Percentiles rank a stretch among this genome's conserved stretches.
Conservation (phyloP, 1,140 invertebrate genomes). For the Rhizoglyphus robini region DNA sequence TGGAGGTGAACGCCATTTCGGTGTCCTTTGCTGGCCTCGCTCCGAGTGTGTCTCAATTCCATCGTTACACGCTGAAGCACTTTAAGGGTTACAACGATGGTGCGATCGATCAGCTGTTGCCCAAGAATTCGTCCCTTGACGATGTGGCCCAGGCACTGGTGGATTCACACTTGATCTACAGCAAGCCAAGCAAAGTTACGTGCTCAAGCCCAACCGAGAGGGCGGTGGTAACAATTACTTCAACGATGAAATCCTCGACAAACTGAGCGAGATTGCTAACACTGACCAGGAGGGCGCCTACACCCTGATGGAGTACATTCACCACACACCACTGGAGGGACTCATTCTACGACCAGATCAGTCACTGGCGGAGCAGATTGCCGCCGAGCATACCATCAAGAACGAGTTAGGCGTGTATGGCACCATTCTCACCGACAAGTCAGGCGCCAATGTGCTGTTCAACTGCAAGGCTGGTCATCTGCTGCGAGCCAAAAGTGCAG, state of each 20-base stretch:
- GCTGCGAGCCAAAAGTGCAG: slow-evolving; percentile 68
- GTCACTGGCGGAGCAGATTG: slow-evolving; percentile 45
- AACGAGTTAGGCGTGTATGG: slow-evolving; percentile 92
- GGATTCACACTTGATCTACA: slow-evolving; percentile 26
- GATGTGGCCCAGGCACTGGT: slow-evolving; percentile 56
- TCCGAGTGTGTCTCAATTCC: slow-evolving; percentile 39
- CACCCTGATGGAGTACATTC: slow-evolving; percentile 88
- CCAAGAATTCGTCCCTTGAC: slow-evolving; percentile 55
- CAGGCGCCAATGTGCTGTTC: slow-evolving; percentile 24
- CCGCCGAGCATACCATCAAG: slow-evolving; percentile 45
- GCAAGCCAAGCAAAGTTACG: slow-evolving; percentile 47
- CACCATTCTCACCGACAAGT: slow-evolving; percentile 53
- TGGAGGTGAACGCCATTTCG: slow-evolving; percentile 92
- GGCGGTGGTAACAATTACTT: slow-evolving; percentile 91
- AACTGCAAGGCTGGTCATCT: slow-evolving; percentile 79
- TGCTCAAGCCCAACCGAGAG: slow-evolving; percentile 94
- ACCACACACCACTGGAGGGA: slow-evolving; percentile 59
- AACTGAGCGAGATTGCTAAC: slow-evolving; percentile 45
- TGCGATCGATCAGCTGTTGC: slow-evolving; percentile 44
- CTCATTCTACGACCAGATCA: slow-evolving; percentile 38
- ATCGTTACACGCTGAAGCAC: slow-evolving; percentile 36
- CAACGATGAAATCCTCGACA: slow-evolving; percentile 54
- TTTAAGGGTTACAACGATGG: neutral
- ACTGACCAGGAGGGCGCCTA: slow-evolving; percentile 53
- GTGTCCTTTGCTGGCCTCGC: slow-evolving; percentile 84